Evolutionary conservation across 2,113 vertebrate genomes (phyloP).

Genomic region (Ptilonorhynchus violaceus): DNA sequence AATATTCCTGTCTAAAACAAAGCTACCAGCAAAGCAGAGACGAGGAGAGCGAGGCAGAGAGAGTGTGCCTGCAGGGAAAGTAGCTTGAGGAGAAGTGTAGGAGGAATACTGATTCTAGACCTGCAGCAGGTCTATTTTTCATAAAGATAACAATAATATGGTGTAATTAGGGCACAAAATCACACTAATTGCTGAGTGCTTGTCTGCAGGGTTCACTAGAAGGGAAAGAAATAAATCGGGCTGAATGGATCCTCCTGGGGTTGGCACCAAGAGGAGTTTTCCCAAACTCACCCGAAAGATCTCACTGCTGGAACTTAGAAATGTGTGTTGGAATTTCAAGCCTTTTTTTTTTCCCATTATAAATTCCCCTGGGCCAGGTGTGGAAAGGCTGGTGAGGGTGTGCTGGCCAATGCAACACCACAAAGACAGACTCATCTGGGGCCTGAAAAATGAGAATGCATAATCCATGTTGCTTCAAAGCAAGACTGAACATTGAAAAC

Average conservation of each 20-base stretch:
- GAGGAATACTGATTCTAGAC: slow-evolving; percentile 38
- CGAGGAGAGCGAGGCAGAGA: neutral
- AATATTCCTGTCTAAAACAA: neutral
- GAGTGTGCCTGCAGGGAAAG: neutral
- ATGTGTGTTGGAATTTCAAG: neutral
- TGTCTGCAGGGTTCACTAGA: neutral
- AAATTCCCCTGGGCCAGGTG: neutral
- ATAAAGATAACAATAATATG: neutral
- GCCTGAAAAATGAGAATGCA: neutral
- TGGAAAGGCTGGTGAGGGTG: neutral
- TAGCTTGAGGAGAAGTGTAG: slow-evolving; percentile 25
- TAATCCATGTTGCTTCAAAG: neutral
- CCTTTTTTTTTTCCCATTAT: neutral
- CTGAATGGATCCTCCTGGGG: neutral
- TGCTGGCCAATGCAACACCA: neutral
- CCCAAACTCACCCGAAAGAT: neutral
- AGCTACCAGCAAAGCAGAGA: neutral
- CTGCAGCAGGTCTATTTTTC: slow-evolving; percentile 34
- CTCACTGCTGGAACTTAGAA: neutral
- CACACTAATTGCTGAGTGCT: neutral
- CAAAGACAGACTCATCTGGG: neutral
- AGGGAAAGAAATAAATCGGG: neutral
- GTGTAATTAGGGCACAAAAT: slow-evolving; percentile 33
- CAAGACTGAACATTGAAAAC: neutral
- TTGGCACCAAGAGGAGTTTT: neutral